Evolutionary conservation across 2,888 invertebrate species (phyloP).

Genomic region (Trichogramma dendrolimi): DNA sequence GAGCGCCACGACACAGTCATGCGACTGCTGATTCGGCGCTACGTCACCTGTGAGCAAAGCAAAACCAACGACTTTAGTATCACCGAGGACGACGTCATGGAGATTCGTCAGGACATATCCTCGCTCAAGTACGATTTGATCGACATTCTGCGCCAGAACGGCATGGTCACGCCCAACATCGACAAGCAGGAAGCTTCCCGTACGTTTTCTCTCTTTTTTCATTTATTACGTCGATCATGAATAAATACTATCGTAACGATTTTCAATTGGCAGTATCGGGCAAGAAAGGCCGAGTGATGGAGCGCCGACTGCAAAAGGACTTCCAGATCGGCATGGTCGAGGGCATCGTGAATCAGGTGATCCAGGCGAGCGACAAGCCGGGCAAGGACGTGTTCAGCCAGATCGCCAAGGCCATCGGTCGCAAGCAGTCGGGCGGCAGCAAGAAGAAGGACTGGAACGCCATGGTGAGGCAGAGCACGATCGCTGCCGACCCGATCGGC

Average conservation of each 20-base stretch:
- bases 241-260: slow-evolving; percentile 1
- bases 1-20: slow-evolving; percentile 79
- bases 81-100: slow-evolving; percentile 96
- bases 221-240: neutral
- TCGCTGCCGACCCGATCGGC: slow-evolving; percentile 73
- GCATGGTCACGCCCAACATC: slow-evolving; percentile 76
- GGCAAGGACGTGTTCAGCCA: slow-evolving; percentile 79
- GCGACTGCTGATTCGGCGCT: slow-evolving; percentile 81
- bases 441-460: slow-evolving; percentile 81
- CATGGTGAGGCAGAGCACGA: slow-evolving; percentile 68
- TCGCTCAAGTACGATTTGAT: slow-evolving; percentile 87
- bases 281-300: slow-evolving; percentile 82
- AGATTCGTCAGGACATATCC: slow-evolving; percentile 96
- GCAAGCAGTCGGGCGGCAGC: slow-evolving; percentile 55
- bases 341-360: slow-evolving; percentile 71
- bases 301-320: slow-evolving; percentile 79
- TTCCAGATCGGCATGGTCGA: slow-evolving; percentile 83
- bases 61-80: slow-evolving; percentile 88
- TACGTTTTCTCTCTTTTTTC: slow-evolving; percentile 39
- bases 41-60: slow-evolving; percentile 83
- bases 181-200: slow-evolving; percentile 65
- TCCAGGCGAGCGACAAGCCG: slow-evolving; percentile 60
- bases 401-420: slow-evolving; percentile 76
- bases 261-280: slow-evolving; percentile 63
- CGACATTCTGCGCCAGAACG: slow-evolving; percentile 84